A percentile compares a stretch with the other conserved stretches of the same genome.
Evolutionary conservation across 2,797 vertebrate genomes (phyloP).

Genomic region (Acridotheres tristis): DNA sequence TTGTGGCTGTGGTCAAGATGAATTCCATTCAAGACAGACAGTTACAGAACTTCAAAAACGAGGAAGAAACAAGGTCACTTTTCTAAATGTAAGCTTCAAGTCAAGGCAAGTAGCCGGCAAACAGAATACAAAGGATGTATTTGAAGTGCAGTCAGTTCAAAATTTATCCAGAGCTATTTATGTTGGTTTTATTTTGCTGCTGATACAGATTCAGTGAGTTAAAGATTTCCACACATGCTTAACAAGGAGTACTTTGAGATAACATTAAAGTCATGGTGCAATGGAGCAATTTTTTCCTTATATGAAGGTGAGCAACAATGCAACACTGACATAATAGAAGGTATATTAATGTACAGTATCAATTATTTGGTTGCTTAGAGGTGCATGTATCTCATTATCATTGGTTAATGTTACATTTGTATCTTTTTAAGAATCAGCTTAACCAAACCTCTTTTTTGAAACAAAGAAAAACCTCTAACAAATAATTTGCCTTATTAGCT

Average conservation of each 20-base stretch:
- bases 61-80: background rate
- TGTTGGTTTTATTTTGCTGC: background rate
- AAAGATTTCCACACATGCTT: background rate
- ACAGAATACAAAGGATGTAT: background rate
- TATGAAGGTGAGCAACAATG: background rate
- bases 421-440: background rate
- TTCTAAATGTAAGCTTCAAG: background rate
- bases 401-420: background rate
- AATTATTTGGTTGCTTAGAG: background rate
- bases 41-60: background rate
- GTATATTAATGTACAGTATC: background rate
- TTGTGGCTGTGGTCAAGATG: background rate
- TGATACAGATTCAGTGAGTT: background rate
- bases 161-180: background rate
- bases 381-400: background rate
- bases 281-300: background rate
- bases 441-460: background rate
- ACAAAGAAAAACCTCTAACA: background rate
- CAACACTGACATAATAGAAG: background rate
- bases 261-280: background rate
- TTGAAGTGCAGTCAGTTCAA: background rate
- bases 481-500: background rate
- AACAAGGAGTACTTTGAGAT: background rate
- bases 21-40: background rate
- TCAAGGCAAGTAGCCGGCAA: background rate